Percentiles rank a stretch among this genome's conserved stretches.
phyloP scores from a whole-genome alignment of 2,113 vertebrate species.

The Bubo blakistoni region DNA sequence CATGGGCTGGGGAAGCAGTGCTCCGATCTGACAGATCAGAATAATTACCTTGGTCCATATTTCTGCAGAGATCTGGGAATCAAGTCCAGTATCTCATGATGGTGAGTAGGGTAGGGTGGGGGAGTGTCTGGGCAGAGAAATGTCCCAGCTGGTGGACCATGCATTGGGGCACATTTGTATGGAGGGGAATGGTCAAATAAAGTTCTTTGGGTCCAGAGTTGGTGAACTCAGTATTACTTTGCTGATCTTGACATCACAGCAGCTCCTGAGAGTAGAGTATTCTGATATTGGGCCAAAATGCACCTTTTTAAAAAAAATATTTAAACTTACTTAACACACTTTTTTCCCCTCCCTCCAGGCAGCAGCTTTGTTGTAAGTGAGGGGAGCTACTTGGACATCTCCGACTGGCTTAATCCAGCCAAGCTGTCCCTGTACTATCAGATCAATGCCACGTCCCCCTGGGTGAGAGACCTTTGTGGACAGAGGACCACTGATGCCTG shows the following conservation, averaged over 20 bases:
- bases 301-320: too few relatives aligned
- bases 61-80: not conserved
- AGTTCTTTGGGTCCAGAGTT: not conserved
- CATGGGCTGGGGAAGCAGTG: not conserved
- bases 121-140: not conserved
- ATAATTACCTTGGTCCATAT: not conserved
- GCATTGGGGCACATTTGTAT: rapidly evolving
- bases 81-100: not conserved
- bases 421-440: slow-evolving; percentile 95
- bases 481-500: slow-evolving; percentile 94
- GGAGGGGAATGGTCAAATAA: not conserved
- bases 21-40: rapidly evolving
- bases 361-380: slow-evolving; percentile 97
- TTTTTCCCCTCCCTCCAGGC: slow-evolving; percentile 66
- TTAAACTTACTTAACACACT: not conserved
- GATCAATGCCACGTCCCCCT: slow-evolving; percentile 91
- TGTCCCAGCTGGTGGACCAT: not conserved
- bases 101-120: not conserved
- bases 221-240: not conserved
- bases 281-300: not conserved
- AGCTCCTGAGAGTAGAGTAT: not conserved
- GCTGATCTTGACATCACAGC: not conserved
- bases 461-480: slow-evolving; percentile 92
- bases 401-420: slow-evolving; percentile 96
- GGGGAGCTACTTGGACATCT: slow-evolving; percentile 95